These are phyloP conservation scores for Griposia aprilina DNA, from an alignment of 2,888 invertebrate genomes.

Conservation along the genomic window DNA sequence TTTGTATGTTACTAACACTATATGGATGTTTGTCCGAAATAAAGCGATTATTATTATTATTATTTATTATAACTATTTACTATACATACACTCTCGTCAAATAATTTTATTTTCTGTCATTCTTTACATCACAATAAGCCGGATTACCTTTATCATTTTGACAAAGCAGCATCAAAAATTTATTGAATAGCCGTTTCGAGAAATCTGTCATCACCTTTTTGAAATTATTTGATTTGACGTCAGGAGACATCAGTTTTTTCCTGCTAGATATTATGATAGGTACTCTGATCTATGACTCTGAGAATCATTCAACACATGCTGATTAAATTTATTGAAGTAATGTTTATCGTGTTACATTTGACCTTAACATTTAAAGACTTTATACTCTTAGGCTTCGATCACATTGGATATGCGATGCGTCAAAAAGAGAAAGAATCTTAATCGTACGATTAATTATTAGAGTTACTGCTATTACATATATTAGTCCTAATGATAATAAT, in stretches of 20 bases:
- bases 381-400: too few relatives aligned
- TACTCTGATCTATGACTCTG: not conserved
- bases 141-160: conserved; percentile 20
- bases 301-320: conserved; percentile 19
- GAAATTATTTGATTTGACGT: not conserved
- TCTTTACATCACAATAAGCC: conserved; percentile 7
- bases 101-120: too few relatives aligned
- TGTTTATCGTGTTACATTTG: conserved; percentile 39
- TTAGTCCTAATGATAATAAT: not conserved
- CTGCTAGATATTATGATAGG: not conserved
- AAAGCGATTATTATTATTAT: too few relatives aligned
- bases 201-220: conserved; percentile 1
- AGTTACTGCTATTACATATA: too few relatives aligned
- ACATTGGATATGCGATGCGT: not conserved
- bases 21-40: too few relatives aligned
- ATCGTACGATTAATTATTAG: too few relatives aligned
- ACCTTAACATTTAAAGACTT: conserved; percentile 43
- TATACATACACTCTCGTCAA: too few relatives aligned
- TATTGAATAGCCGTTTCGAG: not conserved
- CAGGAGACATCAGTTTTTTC: not conserved
- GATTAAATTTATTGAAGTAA: conserved; percentile 18
- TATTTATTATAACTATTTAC: too few relatives aligned
- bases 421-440: not conserved
- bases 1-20: too few relatives aligned
- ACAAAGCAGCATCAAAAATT: conserved; percentile 18